phyloP scores from a whole-genome alignment of 2,888 invertebrate species.

The Tanypteryx hageni region DNA sequence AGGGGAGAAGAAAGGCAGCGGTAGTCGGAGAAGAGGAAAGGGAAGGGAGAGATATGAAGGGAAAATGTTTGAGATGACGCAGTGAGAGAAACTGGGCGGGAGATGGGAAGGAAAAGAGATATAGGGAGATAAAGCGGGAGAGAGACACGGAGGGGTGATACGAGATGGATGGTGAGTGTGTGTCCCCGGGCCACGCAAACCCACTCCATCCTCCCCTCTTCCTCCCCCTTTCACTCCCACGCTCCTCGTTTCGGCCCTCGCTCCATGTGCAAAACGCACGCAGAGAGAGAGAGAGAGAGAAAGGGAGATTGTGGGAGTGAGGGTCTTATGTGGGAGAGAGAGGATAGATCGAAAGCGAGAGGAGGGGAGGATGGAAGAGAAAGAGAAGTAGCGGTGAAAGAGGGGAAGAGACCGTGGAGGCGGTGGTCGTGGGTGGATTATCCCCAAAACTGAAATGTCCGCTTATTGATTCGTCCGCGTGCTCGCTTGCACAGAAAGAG shows the following conservation, averaged over 20 bases:
- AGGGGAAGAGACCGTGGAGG: neutral
- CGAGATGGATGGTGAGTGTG: neutral
- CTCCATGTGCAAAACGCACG: no score
- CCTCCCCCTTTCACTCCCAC: neutral
- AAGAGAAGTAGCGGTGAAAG: neutral
- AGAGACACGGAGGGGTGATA: neutral
- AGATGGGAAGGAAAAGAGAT: neutral
- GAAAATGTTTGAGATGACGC: neutral
- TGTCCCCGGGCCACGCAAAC: neutral
- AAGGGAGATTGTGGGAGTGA: no score
- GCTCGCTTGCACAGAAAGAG: neutral
- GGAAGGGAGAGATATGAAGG: neutral
- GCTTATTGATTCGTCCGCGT: neutral
- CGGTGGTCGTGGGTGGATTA: conserved; percentile 14
- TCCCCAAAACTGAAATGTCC: conserved; percentile 20
- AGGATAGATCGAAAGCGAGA: neutral
- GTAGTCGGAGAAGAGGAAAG: neutral
- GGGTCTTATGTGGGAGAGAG: no score
- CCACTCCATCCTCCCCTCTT: neutral
- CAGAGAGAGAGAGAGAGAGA: no score
- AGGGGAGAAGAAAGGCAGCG: neutral
- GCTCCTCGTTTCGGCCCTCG: neutral
- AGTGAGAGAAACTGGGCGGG: neutral
- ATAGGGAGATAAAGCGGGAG: no score
- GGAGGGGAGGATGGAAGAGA: neutral